Base-by-base conservation (phyloP, 2,113 vertebrate genomes). In the Nibea albiflora region DNA sequence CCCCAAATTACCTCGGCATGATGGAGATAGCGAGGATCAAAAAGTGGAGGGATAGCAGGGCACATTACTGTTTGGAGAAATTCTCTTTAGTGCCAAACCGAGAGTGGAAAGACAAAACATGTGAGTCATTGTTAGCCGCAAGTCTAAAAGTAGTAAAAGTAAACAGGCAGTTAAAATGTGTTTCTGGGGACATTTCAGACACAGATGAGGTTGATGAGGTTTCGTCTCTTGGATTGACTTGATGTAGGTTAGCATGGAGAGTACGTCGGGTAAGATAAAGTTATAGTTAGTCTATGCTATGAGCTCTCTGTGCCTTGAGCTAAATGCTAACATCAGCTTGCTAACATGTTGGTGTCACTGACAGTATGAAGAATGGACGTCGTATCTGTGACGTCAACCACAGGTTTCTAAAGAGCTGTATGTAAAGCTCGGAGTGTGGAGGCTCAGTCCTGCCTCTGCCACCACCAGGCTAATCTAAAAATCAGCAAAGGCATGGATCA, bases 51-150 rank as follows among this genome's bases (percentile, higher is more conserved):
- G 49, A 54, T 35, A 16, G 28, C 28, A 74, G 54, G 57, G 39
- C 3, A 5, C 42, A 47, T 74, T 39, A 47, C 35, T 42, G 56
- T 26, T 60, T 22, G 22, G 26, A 84, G 28, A 67, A 28, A 46
- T 62, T 54, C 11, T 57, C 19, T 68, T 71, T n/a, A n/a, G 35
- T 76, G 62, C 70, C n/a, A 42, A 47, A 58, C 76, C 58, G 76
- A 73, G 70, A 44, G 60, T 24, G 61, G 70, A 79, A 65, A 65
- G 75, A 81, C 58, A 49, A n/a, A 26, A 12, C 0, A n/a, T 1
- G 26, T 86, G 78, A 89, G 68, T 88, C 89, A 88, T 82, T 61
- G 80, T n/a, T 65, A 82, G 58, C 72, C 72, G 75, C 82, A 78
- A 73, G 81, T 80, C 31, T 64, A 49, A 83, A 84, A 79, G 77